phyloP scores from a whole-genome alignment of 1,140 invertebrate genomes.

The Drosophila parvula region DNA sequence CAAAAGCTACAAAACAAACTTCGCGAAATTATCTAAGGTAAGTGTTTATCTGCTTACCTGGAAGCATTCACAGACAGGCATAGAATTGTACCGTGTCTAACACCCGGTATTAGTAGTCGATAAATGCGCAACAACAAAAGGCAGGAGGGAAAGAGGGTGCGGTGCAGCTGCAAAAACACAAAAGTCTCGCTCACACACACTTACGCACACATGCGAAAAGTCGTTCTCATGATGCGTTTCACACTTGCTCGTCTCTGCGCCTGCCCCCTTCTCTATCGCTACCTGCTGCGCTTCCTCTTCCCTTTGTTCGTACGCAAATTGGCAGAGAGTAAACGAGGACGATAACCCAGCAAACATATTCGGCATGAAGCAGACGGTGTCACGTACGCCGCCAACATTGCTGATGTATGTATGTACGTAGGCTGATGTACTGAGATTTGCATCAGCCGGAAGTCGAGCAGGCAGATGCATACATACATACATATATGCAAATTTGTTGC shows the following conservation, averaged over 20 bases:
- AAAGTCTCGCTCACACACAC: constrained; percentile 1
- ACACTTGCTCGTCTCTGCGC: constrained; percentile 11
- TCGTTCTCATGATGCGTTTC: constrained; percentile 52
- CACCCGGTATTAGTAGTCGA: constrained; percentile 46
- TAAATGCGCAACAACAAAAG: constrained; percentile 43
- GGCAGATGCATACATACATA: background rate
- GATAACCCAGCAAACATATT: constrained; percentile 75
- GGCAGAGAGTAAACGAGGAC: constrained; percentile 67
- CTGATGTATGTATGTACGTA: constrained; percentile 9
- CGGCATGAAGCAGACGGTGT: constrained; percentile 40
- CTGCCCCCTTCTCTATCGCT: constrained; percentile 15
- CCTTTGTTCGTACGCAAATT: constrained; percentile 70
- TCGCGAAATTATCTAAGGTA: constrained; percentile 84
- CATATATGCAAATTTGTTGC: constrained; percentile 21
- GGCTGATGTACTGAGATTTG: constrained; percentile 1
- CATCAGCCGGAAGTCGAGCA: constrained; percentile 14
- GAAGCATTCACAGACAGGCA: constrained; percentile 5
- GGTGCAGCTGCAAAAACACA: constrained; percentile 52
- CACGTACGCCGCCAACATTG: constrained; percentile 60
- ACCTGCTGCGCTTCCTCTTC: constrained; percentile 58
- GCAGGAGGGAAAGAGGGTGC: constrained; percentile 4
- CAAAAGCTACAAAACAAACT: constrained; percentile 76
- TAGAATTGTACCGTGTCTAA: constrained; percentile 27
- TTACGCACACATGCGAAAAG: constrained; percentile 25
- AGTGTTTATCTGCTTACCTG: constrained; percentile 58